Conservation (phyloP, 2,113 vertebrate genomes). For the Echinops telfairi region DNA sequence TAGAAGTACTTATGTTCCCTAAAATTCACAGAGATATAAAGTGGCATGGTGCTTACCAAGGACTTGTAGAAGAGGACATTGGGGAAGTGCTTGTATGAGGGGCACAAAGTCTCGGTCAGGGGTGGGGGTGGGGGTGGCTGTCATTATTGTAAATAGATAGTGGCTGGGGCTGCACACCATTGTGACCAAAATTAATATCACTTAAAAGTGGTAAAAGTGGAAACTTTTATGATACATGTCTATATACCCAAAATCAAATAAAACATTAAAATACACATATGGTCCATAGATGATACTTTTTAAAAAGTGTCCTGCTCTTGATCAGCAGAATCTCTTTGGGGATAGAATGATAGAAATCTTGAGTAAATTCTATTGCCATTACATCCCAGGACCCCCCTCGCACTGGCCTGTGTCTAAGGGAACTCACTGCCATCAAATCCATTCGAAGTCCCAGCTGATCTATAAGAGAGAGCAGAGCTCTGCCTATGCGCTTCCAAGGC, state of each 20-base stretch:
- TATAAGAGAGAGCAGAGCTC: too few species aligned
- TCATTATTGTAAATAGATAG: background rate
- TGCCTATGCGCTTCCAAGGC: too few species aligned
- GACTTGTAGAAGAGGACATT: background rate
- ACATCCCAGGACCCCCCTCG: background rate
- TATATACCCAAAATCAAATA: background rate
- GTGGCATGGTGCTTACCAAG: background rate
- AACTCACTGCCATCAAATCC: background rate
- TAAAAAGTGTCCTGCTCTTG: background rate
- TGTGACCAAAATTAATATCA: background rate
- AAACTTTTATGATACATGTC: background rate
- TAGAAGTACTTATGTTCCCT: background rate
- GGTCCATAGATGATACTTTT: background rate
- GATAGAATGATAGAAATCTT: conserved; percentile 28
- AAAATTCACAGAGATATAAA: background rate
- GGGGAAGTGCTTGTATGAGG: background rate
- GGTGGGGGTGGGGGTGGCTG: too few species aligned
- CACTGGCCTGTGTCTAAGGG: too few species aligned
- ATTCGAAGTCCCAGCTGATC: too few species aligned
- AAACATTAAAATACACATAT: background rate
- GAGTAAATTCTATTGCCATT: conserved; percentile 7
- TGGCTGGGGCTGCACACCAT: background rate
- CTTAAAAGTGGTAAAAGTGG: background rate
- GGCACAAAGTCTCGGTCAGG: too few species aligned
- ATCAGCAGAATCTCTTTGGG: conserved; percentile 8